phyloP scores from a whole-genome alignment of 2,888 invertebrate genomes.

The Eueremaeus valkanovi region DNA sequence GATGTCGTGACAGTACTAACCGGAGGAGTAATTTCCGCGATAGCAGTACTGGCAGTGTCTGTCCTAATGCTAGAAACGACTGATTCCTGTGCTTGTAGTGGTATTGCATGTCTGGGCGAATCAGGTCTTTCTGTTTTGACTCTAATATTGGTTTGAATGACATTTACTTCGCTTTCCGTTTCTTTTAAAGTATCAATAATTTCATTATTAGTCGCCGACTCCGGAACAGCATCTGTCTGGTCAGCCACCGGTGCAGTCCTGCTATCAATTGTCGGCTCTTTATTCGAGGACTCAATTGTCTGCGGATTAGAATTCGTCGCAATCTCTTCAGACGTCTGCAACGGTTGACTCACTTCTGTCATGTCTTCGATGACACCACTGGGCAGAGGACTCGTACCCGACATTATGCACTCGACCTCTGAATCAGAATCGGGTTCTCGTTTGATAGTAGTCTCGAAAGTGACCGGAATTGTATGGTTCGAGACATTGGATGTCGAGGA shows the following conservation, averaged over 20 bases:
- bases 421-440: slow-evolving; percentile 21
- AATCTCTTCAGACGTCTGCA: neutral
- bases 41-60: neutral
- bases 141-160: neutral
- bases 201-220: neutral
- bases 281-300: neutral
- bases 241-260: too few relatives aligned
- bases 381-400: slow-evolving; percentile 8
- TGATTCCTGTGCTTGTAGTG: neutral
- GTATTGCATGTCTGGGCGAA: neutral
- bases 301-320: neutral
- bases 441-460: neutral
- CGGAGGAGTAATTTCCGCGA: too few relatives aligned
- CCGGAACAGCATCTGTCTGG: neutral
- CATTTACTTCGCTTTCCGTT: neutral
- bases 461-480: neutral
- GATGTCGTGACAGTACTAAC: neutral
- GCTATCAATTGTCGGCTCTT: too few relatives aligned
- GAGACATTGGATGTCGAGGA: neutral
- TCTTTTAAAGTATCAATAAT: neutral
- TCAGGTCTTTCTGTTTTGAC: slow-evolving; percentile 17
- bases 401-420: slow-evolving; percentile 32
- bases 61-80: neutral
- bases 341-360: neutral
- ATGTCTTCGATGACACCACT: neutral